Base-by-base conservation (phyloP, 2,113 vertebrate genomes). In the Sapajus apella region DNA sequence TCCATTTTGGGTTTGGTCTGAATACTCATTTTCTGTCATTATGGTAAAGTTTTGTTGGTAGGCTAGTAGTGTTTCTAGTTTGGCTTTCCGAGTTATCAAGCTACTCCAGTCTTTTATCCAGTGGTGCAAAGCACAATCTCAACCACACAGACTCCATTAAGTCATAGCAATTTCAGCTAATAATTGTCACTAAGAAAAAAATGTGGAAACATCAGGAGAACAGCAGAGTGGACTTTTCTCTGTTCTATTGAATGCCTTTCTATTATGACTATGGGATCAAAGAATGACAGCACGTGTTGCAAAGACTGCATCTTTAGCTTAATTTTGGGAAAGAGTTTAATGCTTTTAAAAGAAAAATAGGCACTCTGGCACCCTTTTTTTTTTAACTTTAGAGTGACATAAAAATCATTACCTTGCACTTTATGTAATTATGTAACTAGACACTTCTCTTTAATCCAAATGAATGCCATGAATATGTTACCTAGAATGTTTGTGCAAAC, bases 111-210 rank as follows among this genome's bases (percentile, higher is more conserved):
- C 47, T 90, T 45, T 47, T 87, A 66, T n/a, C 3, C 43, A 72
- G 5, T 55, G 12, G 30, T 76, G 43, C 23, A 92, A 89, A 85
- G 35, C 13, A 90, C 72, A 37, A 8, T 58, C 50, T 94, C 64
- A 95, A 6, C 12, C 56, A 80, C 32, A 64, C 20, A 85, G 73
- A 72, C 32, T 88, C 81, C 58, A 47, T 40, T 88, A 84, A 81
- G 30, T 75, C 72, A 87, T 16, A 87, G 35, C 20, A 88, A 66
- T 95, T 84, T 90, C 58, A 91, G 30, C 55, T 90, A 30, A 23
- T 76, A 92, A 94, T 30, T 87, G 23, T 87, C 81, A 90, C 76
- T 81, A 82, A 72, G 70, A 95, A 96, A 93, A 87, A 93, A 87
- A 43, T 47, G 72, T 58, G 37, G 35, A 35, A 25, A 80, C 30